Conservation (phyloP, 1,140 invertebrate species). For the Aradophagus sp. region DNA sequence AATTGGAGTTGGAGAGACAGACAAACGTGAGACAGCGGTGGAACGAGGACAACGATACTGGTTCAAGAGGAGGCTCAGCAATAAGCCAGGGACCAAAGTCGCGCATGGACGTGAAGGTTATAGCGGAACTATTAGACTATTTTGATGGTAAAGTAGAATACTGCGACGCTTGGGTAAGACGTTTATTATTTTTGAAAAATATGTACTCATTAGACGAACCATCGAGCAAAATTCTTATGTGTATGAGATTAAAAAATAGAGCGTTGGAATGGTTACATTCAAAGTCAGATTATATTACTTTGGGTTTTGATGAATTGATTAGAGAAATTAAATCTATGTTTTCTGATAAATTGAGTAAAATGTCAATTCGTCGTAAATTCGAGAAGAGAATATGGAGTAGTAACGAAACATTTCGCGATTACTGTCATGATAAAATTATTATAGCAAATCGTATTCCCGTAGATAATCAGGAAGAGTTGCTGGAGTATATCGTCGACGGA, state of each 20-base stretch:
- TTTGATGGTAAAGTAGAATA: not conserved
- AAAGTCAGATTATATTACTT: too few species aligned
- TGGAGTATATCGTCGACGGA: constrained; percentile 31
- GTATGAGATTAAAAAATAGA: too few species aligned
- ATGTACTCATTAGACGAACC: too few species aligned
- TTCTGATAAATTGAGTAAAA: not conserved
- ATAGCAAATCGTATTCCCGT: constrained; percentile 33
- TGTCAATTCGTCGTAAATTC: constrained; percentile 25
- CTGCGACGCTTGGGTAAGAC: not conserved
- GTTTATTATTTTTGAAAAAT: not conserved
- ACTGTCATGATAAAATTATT: constrained; percentile 43
- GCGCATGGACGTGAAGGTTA: not conserved
- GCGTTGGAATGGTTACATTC: too few species aligned
- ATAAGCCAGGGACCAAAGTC: not conserved
- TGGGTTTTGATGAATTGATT: constrained; percentile 16
- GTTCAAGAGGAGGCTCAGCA: not conserved
- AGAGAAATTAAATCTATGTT: constrained; percentile 14
- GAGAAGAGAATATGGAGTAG: constrained; percentile 15
- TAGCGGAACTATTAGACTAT: not conserved
- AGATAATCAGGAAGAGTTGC: constrained; percentile 9
- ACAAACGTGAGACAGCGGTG: not conserved
- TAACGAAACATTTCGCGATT: constrained; percentile 34
- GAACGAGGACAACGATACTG: too few species aligned
- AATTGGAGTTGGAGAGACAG: not conserved
- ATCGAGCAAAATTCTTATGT: too few species aligned